Base-by-base conservation (phyloP, 92 coral and sea anemone species). In the Porites divaricata region DNA sequence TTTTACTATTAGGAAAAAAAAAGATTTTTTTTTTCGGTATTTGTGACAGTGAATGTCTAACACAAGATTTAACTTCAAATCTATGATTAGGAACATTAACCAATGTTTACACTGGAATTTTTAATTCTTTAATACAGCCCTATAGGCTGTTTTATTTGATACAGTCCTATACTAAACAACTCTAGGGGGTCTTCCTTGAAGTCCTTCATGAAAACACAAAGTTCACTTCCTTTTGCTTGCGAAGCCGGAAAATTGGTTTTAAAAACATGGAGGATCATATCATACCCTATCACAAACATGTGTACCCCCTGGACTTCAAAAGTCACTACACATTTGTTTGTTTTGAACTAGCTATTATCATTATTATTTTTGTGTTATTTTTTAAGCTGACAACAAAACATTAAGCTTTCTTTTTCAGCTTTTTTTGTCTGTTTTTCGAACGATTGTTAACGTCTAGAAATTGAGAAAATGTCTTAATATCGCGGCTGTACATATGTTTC, bases 181-280 rank as follows among this genome's bases (percentile, higher is more conserved):
- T 23, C 51, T 15, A 26, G 86, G 86, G 51, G 86, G 71, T 63
- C 70, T 82, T 74, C 86, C 78, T 23, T 52, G 10, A 24, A 6
- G 56, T 9, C 76, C 12, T 51, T 1, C 20, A 26, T 19, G 52
- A 23, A 66, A 25, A 77, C 68, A 23, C 63, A 48, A 62, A 49
- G 49, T 23, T 19, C 79, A 72, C 72, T 82, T 82, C 79, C 79
- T 64, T 72, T 82, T 59, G 19, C 62, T 26, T 45, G 19, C 21
- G 26, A 74, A 73, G 63, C 79, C 86, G 86, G 86, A 72, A 82
- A 82, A 82, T 61, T 41, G 77, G 78, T 51, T 72, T 59, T 24
- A 58, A 79, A 82, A 59, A 82, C 70, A 48, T 62, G 73, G 65
- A 35, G 45, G 45, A 82, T 54, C 16, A 20, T 54, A 61, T 21